Evolutionary conservation across 2,888 invertebrate species (phyloP).

Genomic region (Pinctada fucata): DNA sequence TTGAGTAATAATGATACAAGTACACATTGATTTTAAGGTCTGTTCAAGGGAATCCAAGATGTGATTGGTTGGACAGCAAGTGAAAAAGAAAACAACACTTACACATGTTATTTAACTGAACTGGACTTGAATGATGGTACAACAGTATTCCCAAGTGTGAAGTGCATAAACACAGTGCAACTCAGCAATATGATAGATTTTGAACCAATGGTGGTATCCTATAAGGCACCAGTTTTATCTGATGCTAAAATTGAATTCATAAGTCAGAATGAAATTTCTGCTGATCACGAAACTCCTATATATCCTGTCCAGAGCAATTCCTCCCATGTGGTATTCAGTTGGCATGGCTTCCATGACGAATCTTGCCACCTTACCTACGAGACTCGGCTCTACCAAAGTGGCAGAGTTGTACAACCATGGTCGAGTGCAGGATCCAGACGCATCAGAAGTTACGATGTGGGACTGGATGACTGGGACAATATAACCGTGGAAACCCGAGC

Average conservation of each 20-base stretch:
- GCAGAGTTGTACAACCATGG: not conserved
- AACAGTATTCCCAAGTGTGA: not conserved
- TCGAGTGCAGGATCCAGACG: not conserved
- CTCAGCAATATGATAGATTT: not conserved
- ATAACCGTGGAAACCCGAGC: not conserved
- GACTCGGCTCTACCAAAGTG: not conserved
- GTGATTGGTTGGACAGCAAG: not conserved
- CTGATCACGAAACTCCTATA: not conserved
- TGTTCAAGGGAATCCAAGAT: too few relatives aligned
- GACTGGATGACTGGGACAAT: not conserved
- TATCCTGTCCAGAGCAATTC: conserved; percentile 1
- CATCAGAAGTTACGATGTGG: not conserved
- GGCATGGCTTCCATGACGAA: not conserved
- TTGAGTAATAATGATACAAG: too few relatives aligned
- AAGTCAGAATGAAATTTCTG: not conserved
- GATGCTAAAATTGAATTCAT: not conserved
- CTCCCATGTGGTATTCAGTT: not conserved
- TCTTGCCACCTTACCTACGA: not conserved
- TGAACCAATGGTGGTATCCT: conserved; percentile 5
- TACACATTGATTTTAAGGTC: too few relatives aligned
- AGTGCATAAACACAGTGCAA: not conserved
- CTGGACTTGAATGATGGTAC: not conserved
- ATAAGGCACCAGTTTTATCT: not conserved
- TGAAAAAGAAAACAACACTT: not conserved
- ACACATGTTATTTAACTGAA: not conserved